phyloP scores from a whole-genome alignment of 2,113 vertebrate genomes.

The Poicephalus meyeri region DNA sequence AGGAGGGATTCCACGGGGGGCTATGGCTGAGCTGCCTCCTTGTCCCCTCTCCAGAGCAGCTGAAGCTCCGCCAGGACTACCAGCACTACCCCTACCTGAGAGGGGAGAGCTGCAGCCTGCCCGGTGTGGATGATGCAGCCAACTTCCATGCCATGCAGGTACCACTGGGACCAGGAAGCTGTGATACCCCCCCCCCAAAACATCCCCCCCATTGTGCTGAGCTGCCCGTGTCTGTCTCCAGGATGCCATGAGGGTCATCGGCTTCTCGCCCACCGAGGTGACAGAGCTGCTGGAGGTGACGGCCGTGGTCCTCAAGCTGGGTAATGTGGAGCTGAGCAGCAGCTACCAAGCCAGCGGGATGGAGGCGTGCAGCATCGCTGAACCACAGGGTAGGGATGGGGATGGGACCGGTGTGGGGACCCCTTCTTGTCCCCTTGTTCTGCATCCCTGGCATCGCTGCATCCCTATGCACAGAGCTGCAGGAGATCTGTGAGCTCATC shows the following conservation, averaged over 20 bases:
- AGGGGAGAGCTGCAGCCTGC: conserved; percentile 6
- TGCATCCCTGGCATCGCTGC: rapidly evolving
- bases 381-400: conserved; percentile 61
- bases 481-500: conserved; percentile 73
- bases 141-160: conserved; percentile 72
- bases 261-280: conserved; percentile 71
- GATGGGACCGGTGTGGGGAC: rapidly evolving
- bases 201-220: not conserved
- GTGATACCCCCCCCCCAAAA: rapidly evolving
- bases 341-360: conserved; percentile 72
- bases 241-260: conserved; percentile 78
- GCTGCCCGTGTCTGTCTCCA: not conserved
- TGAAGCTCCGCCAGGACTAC: conserved; percentile 67
- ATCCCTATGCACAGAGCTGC: not conserved
- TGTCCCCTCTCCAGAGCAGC: conserved; percentile 53
- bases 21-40: not conserved
- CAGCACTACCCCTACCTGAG: conserved; percentile 70
- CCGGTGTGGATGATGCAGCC: conserved; percentile 58
- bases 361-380: conserved; percentile 64
- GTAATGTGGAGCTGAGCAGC: conserved; percentile 68
- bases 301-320: conserved; percentile 79
- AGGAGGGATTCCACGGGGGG: not conserved
- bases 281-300: conserved; percentile 72
- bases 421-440: rapidly evolving
- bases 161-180: rapidly evolving